Percentiles rank a stretch among this genome's conserved stretches.
Evolutionary conservation across 2,888 invertebrate species (phyloP).

Genomic region (Agriopis aurantiaria): DNA sequence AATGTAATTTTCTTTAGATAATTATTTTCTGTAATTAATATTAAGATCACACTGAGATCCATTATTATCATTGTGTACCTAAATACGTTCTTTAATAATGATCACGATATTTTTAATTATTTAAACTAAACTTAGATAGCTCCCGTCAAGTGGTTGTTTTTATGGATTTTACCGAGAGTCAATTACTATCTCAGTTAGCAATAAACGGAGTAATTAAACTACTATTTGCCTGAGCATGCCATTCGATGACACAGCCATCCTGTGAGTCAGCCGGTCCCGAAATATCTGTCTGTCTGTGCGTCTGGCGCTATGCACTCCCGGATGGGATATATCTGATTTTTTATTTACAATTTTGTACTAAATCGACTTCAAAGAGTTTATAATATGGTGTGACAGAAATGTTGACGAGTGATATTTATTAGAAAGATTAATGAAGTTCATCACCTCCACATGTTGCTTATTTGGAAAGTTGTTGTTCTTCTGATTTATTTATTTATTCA

Average conservation of each 20-base stretch:
- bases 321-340: constrained; percentile 27
- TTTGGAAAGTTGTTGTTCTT: no score
- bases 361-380: constrained; percentile 10
- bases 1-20: no score
- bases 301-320: constrained; percentile 40
- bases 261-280: constrained; percentile 65
- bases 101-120: no score
- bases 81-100: no score
- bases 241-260: constrained; percentile 62
- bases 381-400: neutral
- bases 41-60: no score
- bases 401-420: neutral
- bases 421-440: neutral
- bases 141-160: neutral
- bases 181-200: constrained; percentile 6
- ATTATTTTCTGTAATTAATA: no score
- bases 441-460: no score
- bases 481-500: no score
- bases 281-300: constrained; percentile 61
- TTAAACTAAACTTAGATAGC: neutral
- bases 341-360: constrained; percentile 5
- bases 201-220: constrained; percentile 17
- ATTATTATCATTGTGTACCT: no score
- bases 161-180: neutral
- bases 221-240: constrained; percentile 23